Conservation (phyloP, 92 coral and sea anemone species). For the Bergia sp. region DNA sequence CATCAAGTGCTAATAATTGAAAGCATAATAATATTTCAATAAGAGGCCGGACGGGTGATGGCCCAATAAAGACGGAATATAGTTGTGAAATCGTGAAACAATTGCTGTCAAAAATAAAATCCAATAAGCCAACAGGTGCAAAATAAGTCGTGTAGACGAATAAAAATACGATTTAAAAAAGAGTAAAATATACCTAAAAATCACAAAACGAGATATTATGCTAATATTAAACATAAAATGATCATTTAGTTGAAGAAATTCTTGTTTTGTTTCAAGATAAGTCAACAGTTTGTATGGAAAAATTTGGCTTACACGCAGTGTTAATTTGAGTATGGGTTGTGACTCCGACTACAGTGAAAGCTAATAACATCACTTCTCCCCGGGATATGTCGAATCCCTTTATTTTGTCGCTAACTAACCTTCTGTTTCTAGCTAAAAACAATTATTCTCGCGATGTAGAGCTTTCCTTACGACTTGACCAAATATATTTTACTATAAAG, state of each 20-base stretch:
- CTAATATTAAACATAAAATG: background rate
- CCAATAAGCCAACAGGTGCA: constrained; percentile 31
- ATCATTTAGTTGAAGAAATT: background rate
- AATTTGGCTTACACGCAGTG: background rate
- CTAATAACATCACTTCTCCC: constrained; percentile 11
- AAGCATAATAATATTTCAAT: background rate
- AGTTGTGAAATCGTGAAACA: constrained; percentile 14
- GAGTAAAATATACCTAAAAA: background rate
- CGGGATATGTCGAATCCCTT: background rate
- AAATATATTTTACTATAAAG: too few species aligned
- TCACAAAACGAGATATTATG: background rate
- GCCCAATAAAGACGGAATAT: constrained; percentile 1
- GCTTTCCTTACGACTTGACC: background rate
- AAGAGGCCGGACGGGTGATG: background rate
- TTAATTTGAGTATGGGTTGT: background rate
- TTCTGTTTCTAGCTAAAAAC: constrained; percentile 21
- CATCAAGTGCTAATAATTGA: background rate
- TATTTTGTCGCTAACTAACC: constrained; percentile 9
- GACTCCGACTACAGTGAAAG: background rate
- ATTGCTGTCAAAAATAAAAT: constrained; percentile 27
- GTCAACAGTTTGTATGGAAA: background rate
- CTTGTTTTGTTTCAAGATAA: background rate
- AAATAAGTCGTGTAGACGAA: constrained; percentile 1
- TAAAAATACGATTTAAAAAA: background rate
- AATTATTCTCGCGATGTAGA: constrained; percentile 18